These are phyloP conservation scores for Drosophila serrata DNA, from an alignment of 1,140 invertebrate genomes.

Conservation along the genomic window DNA sequence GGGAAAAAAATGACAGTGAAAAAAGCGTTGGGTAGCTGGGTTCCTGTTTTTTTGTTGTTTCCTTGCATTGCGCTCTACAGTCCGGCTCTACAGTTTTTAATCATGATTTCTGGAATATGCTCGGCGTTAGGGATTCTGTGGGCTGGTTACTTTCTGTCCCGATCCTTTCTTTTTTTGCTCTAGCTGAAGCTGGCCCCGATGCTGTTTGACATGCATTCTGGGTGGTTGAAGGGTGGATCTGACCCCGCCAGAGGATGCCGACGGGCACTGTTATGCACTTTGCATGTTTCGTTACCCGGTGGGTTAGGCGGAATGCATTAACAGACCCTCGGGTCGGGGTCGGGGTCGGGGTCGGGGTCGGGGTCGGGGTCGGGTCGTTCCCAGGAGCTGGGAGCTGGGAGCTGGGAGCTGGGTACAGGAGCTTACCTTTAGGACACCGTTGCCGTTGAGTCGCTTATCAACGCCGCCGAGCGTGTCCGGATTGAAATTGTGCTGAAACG, in stretches of 20 bases:
- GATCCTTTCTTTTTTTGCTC: constrained; percentile 27
- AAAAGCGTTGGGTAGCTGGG: constrained; percentile 36
- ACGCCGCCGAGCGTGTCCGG: constrained; percentile 83
- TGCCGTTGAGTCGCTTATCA: constrained; percentile 85
- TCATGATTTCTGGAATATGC: constrained; percentile 80
- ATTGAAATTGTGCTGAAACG: constrained; percentile 84
- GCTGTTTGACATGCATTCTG: constrained; percentile 68
- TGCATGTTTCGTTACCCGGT: constrained; percentile 45
- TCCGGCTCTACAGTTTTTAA: constrained; percentile 69
- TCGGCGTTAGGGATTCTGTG: constrained; percentile 49
- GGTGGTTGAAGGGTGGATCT: constrained; percentile 35
- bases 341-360: not conserved
- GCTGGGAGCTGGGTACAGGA: not conserved
- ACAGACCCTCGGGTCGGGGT: constrained; percentile 5
- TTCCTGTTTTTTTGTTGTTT: constrained; percentile 38
- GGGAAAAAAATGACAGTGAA: constrained; percentile 46
- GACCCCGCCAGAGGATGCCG: constrained; percentile 32
- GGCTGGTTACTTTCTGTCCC: constrained; percentile 24
- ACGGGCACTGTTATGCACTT: constrained; percentile 50
- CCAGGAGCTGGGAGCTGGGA: not conserved
- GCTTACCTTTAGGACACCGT: constrained; percentile 86
- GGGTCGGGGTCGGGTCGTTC: not conserved
- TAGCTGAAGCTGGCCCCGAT: constrained; percentile 7
- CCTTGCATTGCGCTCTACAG: constrained; percentile 34
- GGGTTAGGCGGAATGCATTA: constrained; percentile 28